These are phyloP conservation scores for Calliscelio sp. DNA, from an alignment of 2,888 invertebrate genomes.

Conservation along the genomic window DNA sequence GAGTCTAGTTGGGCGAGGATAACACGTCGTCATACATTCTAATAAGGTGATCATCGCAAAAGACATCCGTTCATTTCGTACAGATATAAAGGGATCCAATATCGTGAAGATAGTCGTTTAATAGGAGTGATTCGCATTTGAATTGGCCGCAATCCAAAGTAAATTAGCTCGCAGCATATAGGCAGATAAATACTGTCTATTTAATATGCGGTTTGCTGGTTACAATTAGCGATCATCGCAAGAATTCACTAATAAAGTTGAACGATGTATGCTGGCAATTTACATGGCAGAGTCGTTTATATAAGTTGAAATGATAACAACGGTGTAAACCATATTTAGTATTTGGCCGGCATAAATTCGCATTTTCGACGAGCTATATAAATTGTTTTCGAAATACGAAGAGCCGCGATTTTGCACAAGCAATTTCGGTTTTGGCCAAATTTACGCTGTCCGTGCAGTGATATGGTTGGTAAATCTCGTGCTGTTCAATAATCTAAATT, in stretches of 20 bases:
- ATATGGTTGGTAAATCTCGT: neutral
- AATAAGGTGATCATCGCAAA: slow-evolving; percentile 1
- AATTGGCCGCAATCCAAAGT: slow-evolving; percentile 69
- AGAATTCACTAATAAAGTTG: slow-evolving; percentile 66
- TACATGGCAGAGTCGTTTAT: slow-evolving; percentile 41
- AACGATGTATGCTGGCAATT: slow-evolving; percentile 58
- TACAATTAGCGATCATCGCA: slow-evolving; percentile 70
- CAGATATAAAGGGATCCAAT: slow-evolving; percentile 25
- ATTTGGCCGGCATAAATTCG: slow-evolving; percentile 43
- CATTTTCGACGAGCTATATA: slow-evolving; percentile 22
- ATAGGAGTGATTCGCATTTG: slow-evolving; percentile 58
- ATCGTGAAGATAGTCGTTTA: slow-evolving; percentile 36
- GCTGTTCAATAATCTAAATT: neutral
- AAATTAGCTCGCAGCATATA: slow-evolving; percentile 63
- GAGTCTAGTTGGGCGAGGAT: no score
- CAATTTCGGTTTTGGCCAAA: slow-evolving; percentile 32
- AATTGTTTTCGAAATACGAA: slow-evolving; percentile 25
- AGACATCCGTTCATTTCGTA: slow-evolving; percentile 23
- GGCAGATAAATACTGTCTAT: slow-evolving; percentile 62
- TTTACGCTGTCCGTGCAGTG: neutral
- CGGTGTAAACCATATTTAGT: slow-evolving; percentile 47
- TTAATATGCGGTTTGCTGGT: slow-evolving; percentile 71
- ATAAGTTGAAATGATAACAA: slow-evolving; percentile 63
- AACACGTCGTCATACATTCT: neutral
- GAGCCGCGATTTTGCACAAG: slow-evolving; percentile 18